Evolutionary conservation across 1,140 invertebrate species (phyloP).

Genomic region (Plutomurus gul): DNA sequence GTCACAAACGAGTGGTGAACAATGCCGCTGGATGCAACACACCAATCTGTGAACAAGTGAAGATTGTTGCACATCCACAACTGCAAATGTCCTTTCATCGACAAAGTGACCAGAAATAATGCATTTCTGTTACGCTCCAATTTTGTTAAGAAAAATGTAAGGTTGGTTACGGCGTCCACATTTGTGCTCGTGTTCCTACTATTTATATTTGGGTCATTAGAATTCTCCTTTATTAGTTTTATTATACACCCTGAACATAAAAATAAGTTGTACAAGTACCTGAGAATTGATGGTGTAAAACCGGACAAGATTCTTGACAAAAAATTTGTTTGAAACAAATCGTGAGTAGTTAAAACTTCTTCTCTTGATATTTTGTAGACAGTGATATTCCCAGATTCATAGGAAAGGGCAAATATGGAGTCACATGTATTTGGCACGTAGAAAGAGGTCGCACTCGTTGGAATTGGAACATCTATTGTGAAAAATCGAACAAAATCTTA

Average conservation of each 20-base stretch:
- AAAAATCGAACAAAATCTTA: slow-evolving; percentile 12
- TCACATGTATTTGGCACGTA: slow-evolving; percentile 35
- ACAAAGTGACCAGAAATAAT: slow-evolving; percentile 44
- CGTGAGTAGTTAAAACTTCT: slow-evolving; percentile 42
- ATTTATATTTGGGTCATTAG: no score
- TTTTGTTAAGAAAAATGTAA: slow-evolving; percentile 45
- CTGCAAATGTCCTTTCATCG: slow-evolving; percentile 50
- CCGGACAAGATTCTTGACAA: slow-evolving; percentile 38
- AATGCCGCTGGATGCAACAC: slow-evolving; percentile 21
- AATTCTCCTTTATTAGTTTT: no score
- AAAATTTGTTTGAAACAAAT: slow-evolving; percentile 50
- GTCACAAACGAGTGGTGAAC: slow-evolving; percentile 34
- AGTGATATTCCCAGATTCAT: slow-evolving; percentile 44
- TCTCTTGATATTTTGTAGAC: slow-evolving; percentile 44
- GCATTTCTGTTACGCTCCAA: not conserved
- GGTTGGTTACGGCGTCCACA: slow-evolving; percentile 42
- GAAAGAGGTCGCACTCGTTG: slow-evolving; percentile 38
- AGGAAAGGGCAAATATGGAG: slow-evolving; percentile 48
- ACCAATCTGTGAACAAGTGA: slow-evolving; percentile 39
- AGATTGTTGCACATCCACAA: slow-evolving; percentile 43
- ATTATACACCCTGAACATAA: not conserved
- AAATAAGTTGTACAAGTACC: slow-evolving; percentile 19
- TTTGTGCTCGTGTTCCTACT: not conserved
- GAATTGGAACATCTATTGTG: slow-evolving; percentile 48
- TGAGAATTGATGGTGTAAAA: slow-evolving; percentile 35